A percentile compares a stretch with the other conserved stretches of the same genome.
Evolutionary conservation across 2,888 invertebrate species (phyloP).

Genomic region (Leucophenga montana): DNA sequence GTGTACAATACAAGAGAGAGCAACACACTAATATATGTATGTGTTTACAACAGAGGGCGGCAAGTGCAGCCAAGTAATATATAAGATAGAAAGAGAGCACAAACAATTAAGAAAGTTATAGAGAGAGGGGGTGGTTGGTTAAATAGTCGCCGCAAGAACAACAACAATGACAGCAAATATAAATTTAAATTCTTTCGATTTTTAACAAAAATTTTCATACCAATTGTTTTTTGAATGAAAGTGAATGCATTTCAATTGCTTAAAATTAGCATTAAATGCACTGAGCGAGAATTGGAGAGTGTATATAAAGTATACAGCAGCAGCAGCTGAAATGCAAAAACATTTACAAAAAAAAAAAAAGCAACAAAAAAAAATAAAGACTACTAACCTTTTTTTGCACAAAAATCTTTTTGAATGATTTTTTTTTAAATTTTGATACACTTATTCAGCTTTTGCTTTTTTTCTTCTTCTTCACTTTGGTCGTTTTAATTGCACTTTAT

Average conservation of each 20-base stretch:
- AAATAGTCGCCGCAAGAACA: conserved; percentile 13
- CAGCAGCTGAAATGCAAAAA: background rate
- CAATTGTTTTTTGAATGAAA: background rate
- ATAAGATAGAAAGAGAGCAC: background rate
- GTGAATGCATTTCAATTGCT: too few relatives aligned
- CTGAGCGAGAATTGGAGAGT: too few relatives aligned
- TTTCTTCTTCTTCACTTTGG: background rate
- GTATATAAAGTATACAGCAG: too few relatives aligned
- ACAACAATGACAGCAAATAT: background rate
- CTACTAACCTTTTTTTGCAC: background rate
- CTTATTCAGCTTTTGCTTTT: background rate
- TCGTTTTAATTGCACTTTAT: conserved; percentile 9
- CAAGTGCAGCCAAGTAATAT: background rate
- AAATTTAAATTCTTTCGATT: background rate
- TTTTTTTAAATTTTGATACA: background rate
- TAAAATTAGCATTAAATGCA: too few relatives aligned
- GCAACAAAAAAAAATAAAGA: background rate
- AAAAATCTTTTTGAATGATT: too few relatives aligned
- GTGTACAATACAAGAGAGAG: conserved; percentile 36
- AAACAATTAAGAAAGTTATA: background rate
- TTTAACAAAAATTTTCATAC: background rate
- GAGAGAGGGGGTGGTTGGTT: conserved; percentile 30
- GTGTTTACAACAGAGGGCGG: too few relatives aligned
- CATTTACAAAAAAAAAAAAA: background rate
- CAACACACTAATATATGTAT: too few relatives aligned